These are phyloP conservation scores for Syrphus vitripennis DNA, from an alignment of 2,888 invertebrate genomes.

Conservation along the genomic window DNA sequence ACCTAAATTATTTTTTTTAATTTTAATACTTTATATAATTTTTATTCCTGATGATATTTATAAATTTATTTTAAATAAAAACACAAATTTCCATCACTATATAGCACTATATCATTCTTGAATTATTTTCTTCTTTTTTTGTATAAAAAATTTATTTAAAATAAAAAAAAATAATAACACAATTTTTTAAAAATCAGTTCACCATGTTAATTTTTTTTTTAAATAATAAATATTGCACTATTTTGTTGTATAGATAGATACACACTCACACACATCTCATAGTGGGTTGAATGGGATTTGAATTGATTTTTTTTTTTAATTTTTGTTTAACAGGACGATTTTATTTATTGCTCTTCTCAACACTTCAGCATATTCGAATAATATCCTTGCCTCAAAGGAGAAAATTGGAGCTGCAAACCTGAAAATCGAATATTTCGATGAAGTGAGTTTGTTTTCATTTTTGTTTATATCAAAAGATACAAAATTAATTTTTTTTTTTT, in stretches of 20 bases:
- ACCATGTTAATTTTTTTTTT: constrained; percentile 21
- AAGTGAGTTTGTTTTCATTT: constrained; percentile 55
- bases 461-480: constrained; percentile 36
- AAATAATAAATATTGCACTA: constrained; percentile 49
- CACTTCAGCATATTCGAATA: constrained; percentile 29
- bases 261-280: constrained; percentile 53
- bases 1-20: neutral
- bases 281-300: constrained; percentile 2
- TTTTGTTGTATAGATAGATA: constrained; percentile 47
- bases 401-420: constrained; percentile 57
- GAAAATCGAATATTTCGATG: constrained; percentile 72
- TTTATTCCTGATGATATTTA: too few relatives aligned
- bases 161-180: neutral
- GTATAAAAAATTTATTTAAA: neutral
- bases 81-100: neutral
- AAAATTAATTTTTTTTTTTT: constrained; percentile 16
- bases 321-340: constrained; percentile 44
- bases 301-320: neutral
- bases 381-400: constrained; percentile 56
- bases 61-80: neutral
- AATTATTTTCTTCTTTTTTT: neutral
- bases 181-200: constrained; percentile 5
- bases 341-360: constrained; percentile 61
- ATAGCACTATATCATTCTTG: neutral
- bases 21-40: neutral